Conservation (phyloP, 2,888 invertebrate species). For the Oscheius onirici region DNA sequence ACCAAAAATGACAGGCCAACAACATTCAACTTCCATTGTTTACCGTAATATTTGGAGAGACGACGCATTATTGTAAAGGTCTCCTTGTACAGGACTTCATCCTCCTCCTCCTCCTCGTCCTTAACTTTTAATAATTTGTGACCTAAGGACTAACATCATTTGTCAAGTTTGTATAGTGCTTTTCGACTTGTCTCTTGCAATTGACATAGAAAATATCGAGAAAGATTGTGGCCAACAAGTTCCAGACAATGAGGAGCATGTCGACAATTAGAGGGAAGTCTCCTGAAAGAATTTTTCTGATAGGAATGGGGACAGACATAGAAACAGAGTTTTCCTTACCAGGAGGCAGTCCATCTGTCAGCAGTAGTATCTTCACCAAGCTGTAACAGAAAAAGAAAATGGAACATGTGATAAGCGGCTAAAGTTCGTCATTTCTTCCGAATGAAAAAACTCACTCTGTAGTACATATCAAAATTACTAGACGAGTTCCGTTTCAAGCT, state of each 20-base stretch:
- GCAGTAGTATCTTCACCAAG: no score
- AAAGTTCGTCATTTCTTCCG: no score
- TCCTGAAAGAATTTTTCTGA: neutral
- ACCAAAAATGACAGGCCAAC: slow-evolving; percentile 69
- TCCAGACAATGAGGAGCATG: slow-evolving; percentile 57
- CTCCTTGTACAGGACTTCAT: slow-evolving; percentile 43
- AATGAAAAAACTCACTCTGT: no score
- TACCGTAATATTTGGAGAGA: slow-evolving; percentile 64
- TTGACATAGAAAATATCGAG: slow-evolving; percentile 50
- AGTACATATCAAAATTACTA: no score
- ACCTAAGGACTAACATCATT: slow-evolving; percentile 41
- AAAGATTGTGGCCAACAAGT: slow-evolving; percentile 57
- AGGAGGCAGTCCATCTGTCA: no score
- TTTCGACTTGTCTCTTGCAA: slow-evolving; percentile 12
- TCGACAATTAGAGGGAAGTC: slow-evolving; percentile 48
- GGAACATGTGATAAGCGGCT: no score
- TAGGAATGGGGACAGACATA: no score
- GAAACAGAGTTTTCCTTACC: no score
- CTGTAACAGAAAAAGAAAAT: no score
- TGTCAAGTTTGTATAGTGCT: slow-evolving; percentile 28
- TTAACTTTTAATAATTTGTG: slow-evolving; percentile 20
- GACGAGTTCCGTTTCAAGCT: no score
- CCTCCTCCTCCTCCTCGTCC: neutral
- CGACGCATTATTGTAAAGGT: slow-evolving; percentile 64
- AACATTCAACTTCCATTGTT: slow-evolving; percentile 70